These are phyloP conservation scores for Anguilla marmorata DNA, from an alignment of 2,797 vertebrate genomes.

Conservation along the genomic window DNA sequence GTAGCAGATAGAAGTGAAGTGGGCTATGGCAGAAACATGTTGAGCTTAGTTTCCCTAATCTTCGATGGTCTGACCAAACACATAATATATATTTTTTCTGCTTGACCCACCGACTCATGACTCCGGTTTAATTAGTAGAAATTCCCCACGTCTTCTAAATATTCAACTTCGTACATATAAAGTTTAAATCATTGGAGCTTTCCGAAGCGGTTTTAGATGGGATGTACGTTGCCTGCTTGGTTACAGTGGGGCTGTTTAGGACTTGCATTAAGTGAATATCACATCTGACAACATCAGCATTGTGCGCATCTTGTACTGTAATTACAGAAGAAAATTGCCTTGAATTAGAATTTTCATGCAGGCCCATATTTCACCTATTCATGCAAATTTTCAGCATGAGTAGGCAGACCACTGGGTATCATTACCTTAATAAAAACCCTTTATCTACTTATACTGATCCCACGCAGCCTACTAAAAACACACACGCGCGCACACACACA, in stretches of 20 bases:
- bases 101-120: neutral
- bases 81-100: neutral
- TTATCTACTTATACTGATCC: neutral
- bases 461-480: neutral
- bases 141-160: neutral
- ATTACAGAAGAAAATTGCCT: neutral
- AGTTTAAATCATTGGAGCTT: neutral
- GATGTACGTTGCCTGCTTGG: neutral
- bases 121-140: neutral
- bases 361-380: neutral
- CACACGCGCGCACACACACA: neutral
- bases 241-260: slow-evolving; percentile 1
- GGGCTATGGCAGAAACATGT: neutral
- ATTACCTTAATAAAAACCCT: neutral
- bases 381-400: neutral
- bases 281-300: neutral
- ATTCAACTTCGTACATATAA: neutral
- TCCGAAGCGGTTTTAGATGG: neutral
- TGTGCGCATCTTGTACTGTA: neutral
- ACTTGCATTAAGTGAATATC: slow-evolving; percentile 6
- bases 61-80: neutral
- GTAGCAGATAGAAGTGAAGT: slow-evolving; percentile 11
- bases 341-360: neutral
- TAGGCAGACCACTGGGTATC: neutral
- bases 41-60: neutral